Percentiles rank a stretch among this genome's conserved stretches.
phyloP scores from a whole-genome alignment of 1,140 invertebrate genomes.

The Olivierus martensii region DNA sequence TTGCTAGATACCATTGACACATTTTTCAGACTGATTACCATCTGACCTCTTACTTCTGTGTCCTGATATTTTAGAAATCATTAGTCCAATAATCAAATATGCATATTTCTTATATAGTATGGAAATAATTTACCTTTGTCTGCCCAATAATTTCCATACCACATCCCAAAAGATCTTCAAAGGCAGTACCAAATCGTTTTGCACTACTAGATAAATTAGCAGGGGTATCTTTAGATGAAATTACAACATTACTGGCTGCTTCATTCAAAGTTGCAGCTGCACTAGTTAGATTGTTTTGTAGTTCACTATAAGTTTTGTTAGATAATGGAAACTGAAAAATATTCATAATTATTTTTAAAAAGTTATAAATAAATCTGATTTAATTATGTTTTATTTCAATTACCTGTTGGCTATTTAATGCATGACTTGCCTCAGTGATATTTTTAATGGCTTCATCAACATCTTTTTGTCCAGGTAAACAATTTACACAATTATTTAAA shows the following conservation, averaged over 20 bases:
- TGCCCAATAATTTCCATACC: conserved; percentile 71
- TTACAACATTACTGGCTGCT: conserved; percentile 62
- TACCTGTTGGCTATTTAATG: too few species aligned
- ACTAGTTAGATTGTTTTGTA: conserved; percentile 68
- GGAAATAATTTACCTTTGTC: conserved; percentile 35
- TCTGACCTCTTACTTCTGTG: conserved; percentile 50
- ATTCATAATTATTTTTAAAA: too few species aligned
- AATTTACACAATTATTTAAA: conserved; percentile 48
- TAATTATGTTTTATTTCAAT: too few species aligned
- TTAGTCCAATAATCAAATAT: too few species aligned
- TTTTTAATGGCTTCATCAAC: conserved; percentile 70
- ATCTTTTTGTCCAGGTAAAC: conserved; percentile 75
- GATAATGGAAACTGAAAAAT: conserved; percentile 43
- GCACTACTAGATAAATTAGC: conserved; percentile 55
- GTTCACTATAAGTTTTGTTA: conserved; percentile 59
- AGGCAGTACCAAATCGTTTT: conserved; percentile 57
- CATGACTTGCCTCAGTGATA: conserved; percentile 39
- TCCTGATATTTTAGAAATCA: conserved; percentile 43
- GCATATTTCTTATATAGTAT: too few species aligned
- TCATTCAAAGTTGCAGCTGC: conserved; percentile 69
- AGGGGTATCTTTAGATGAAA: conserved; percentile 45
- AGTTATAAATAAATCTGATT: too few species aligned
- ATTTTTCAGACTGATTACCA: conserved; percentile 71
- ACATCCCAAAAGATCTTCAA: conserved; percentile 55
- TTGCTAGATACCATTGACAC: conserved; percentile 78